Percentiles rank a stretch among this genome's conserved stretches.
Conservation (phyloP, 2,113 vertebrate species). For the Platycercus adscitus region DNA sequence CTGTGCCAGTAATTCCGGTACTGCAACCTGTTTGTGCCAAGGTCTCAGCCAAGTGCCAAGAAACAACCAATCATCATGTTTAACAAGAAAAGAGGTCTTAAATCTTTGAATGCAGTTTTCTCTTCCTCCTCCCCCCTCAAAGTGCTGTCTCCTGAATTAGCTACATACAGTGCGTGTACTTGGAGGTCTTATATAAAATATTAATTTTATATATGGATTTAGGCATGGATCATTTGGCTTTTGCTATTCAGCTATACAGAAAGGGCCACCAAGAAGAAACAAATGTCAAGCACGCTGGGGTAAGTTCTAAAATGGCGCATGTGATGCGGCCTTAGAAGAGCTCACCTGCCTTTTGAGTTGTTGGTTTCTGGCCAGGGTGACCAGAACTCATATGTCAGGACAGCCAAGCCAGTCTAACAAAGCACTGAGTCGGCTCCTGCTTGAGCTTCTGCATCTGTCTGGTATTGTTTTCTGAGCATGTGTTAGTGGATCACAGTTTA, state of each 20-base stretch:
- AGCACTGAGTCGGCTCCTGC: not conserved
- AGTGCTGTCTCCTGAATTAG: not conserved
- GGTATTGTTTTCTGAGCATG: not conserved
- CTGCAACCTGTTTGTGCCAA: not conserved
- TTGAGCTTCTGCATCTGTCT: not conserved
- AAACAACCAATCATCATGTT: fast-evolving
- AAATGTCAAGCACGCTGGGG: not conserved
- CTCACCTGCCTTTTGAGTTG: not conserved
- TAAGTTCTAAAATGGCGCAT: not conserved
- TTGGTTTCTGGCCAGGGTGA: not conserved
- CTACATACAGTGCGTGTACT: fast-evolving
- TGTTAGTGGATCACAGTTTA: not conserved
- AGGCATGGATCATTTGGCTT: not conserved
- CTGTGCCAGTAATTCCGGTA: not conserved
- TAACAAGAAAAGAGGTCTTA: not conserved
- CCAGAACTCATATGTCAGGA: not conserved
- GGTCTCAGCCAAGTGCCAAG: not conserved
- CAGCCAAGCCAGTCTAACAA: not conserved
- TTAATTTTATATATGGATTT: not conserved
- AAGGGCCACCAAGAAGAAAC: not conserved
- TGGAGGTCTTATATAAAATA: not conserved
- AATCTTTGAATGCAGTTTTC: not conserved
- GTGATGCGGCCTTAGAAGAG: not conserved
- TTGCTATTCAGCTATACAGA: not conserved
- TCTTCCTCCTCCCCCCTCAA: not conserved